Percentiles rank a stretch among this genome's conserved stretches.
Conservation (phyloP, 2,888 invertebrate species). For the Drosophila sordidula region DNA sequence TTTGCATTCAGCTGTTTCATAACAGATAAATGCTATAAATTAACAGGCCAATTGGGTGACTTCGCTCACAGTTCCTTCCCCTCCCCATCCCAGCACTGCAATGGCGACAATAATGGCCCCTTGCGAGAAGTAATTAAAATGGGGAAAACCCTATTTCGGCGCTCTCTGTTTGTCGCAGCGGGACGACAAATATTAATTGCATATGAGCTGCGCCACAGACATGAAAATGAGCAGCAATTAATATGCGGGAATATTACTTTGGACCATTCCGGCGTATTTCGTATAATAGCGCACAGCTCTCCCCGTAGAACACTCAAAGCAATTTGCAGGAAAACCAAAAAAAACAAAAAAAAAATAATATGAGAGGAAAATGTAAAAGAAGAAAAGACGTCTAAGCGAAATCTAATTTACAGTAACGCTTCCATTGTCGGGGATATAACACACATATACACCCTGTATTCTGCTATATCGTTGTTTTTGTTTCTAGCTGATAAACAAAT, state of each 20-base stretch:
- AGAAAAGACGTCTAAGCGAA: conserved; percentile 53
- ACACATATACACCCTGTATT: conserved; percentile 31
- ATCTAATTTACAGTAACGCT: conserved; percentile 73
- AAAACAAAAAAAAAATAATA: background rate
- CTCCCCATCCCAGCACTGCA: background rate
- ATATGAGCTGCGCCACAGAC: conserved; percentile 59
- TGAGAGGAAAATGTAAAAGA: conserved; percentile 12
- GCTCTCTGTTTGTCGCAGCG: conserved; percentile 14
- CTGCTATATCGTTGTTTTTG: conserved; percentile 31
- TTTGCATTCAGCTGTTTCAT: conserved; percentile 21
- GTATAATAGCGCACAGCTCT: conserved; percentile 13
- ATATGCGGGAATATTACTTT: conserved; percentile 55
- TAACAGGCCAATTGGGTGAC: conserved; percentile 24
- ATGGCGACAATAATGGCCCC: conserved; percentile 43
- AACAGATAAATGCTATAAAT: conserved; percentile 46
- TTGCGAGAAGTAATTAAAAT: conserved; percentile 70
- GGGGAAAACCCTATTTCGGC: conserved; percentile 35
- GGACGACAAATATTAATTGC: conserved; percentile 77
- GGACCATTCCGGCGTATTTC: conserved; percentile 1
- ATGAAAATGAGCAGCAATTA: conserved; percentile 74
- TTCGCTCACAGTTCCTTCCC: background rate
- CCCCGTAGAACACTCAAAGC: conserved; percentile 47
- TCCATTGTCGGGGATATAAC: conserved; percentile 25
- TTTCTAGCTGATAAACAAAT: conserved; percentile 52
- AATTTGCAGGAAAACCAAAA: conserved; percentile 34